phyloP scores from a whole-genome alignment of 2,113 vertebrate genomes.

The Mesitornis unicolor region DNA sequence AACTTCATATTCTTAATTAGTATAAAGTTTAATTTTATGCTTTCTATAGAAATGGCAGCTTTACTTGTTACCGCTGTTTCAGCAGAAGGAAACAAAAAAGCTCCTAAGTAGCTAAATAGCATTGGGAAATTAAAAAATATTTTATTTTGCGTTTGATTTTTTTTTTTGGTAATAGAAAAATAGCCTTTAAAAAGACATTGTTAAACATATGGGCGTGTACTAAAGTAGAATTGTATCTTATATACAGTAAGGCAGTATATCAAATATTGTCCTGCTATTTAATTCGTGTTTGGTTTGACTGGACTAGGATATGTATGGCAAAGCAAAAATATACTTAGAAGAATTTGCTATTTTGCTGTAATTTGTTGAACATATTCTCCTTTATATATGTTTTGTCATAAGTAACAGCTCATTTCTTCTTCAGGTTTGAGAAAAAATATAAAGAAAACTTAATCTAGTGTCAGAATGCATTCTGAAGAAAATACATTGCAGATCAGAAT shows the following conservation, averaged over 20 bases:
- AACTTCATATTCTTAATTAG: slow-evolving; percentile 9
- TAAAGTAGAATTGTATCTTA: slow-evolving; percentile 67
- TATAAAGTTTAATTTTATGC: slow-evolving; percentile 20
- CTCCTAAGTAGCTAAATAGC: slow-evolving; percentile 59
- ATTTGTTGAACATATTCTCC: neutral
- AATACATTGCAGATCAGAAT: neutral
- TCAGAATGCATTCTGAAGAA: slow-evolving; percentile 30
- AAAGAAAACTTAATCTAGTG: neutral
- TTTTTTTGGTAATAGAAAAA: slow-evolving; percentile 72
- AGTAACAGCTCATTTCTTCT: neutral
- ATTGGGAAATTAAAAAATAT: slow-evolving; percentile 73
- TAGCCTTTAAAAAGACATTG: slow-evolving; percentile 75
- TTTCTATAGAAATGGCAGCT: slow-evolving; percentile 21
- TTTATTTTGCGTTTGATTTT: slow-evolving; percentile 30
- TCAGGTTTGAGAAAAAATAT: slow-evolving; percentile 6
- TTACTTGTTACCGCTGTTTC: neutral
- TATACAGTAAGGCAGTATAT: slow-evolving; percentile 78
- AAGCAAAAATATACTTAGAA: slow-evolving; percentile 28
- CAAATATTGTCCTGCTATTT: neutral
- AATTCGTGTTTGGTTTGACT: slow-evolving; percentile 12
- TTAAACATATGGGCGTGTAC: slow-evolving; percentile 58
- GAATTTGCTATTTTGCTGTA: neutral
- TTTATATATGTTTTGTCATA: neutral
- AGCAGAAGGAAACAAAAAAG: slow-evolving; percentile 43
- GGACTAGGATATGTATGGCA: neutral